phyloP scores from a whole-genome alignment of 2,797 vertebrate species.

The Champsocephalus esox region DNA sequence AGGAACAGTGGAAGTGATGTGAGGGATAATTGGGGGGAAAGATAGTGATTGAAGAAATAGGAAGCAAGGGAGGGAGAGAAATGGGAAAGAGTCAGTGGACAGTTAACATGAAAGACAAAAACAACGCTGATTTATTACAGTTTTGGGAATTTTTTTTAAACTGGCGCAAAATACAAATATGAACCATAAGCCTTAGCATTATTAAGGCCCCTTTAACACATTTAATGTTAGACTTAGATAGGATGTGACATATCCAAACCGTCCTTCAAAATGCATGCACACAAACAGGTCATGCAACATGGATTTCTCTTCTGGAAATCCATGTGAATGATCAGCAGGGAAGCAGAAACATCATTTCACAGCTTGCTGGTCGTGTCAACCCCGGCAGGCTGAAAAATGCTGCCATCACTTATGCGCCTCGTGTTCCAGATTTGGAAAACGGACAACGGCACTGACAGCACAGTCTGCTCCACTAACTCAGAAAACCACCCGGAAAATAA shows the following conservation, averaged over 20 bases:
- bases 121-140: neutral
- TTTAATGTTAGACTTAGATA: neutral
- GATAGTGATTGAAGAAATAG: neutral
- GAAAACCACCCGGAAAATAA: constrained; percentile 9
- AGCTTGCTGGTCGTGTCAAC: constrained; percentile 52
- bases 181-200: neutral
- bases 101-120: constrained; percentile 1
- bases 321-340: constrained; percentile 30
- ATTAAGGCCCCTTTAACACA: too few species aligned
- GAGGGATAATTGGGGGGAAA: neutral
- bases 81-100: neutral
- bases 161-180: too few species aligned
- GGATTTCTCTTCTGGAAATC: constrained; percentile 19
- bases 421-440: constrained; percentile 42
- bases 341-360: constrained; percentile 44
- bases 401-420: constrained; percentile 40
- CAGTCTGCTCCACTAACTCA: constrained; percentile 9
- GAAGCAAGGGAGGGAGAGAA: neutral
- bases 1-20: neutral
- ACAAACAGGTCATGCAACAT: constrained; percentile 3
- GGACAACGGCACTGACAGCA: constrained; percentile 22
- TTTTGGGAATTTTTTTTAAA: neutral
- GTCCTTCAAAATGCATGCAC: neutral
- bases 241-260: neutral
- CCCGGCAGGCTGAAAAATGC: constrained; percentile 32